Conservation (phyloP, 2,113 vertebrate species). For the Amphiprion percula region DNA sequence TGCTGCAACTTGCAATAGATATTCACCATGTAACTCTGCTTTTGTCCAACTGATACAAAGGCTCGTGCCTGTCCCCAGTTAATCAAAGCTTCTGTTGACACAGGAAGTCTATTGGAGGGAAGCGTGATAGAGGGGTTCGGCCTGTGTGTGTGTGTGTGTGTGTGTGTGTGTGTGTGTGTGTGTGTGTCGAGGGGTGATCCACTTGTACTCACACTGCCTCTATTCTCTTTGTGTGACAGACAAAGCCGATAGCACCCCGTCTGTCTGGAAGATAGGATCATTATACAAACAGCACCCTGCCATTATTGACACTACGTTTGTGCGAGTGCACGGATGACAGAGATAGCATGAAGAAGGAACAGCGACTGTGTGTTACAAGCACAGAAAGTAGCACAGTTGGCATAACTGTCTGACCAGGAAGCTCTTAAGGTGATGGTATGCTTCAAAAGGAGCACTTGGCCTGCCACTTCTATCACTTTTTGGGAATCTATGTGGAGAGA, state of each 20-base stretch:
- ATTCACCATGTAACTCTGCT: slow-evolving; percentile 28
- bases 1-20: slow-evolving; percentile 10
- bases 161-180: slow-evolving; percentile 11
- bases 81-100: slow-evolving; percentile 77
- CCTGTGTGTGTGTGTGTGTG: slow-evolving; percentile 16
- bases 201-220: slow-evolving; percentile 48
- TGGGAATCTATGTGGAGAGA: too few species aligned
- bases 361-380: slow-evolving; percentile 20
- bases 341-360: slow-evolving; percentile 8
- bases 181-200: slow-evolving; percentile 38
- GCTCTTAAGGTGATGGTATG: neutral
- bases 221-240: slow-evolving; percentile 71
- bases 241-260: slow-evolving; percentile 62
- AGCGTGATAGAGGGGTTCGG: slow-evolving; percentile 37
- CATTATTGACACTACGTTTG: slow-evolving; percentile 61
- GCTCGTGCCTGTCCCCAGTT: slow-evolving; percentile 36
- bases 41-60: slow-evolving; percentile 51
- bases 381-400: slow-evolving; percentile 17
- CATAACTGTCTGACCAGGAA: neutral
- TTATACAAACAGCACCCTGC: slow-evolving; percentile 65
- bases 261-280: slow-evolving; percentile 70
- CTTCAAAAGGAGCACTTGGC: neutral
- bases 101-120: slow-evolving; percentile 68
- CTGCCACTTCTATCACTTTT: too few species aligned
- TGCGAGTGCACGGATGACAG: slow-evolving; percentile 42